Evolutionary conservation across 2,888 invertebrate genomes (phyloP).

Genomic region (Sceliomorpha sp.): DNA sequence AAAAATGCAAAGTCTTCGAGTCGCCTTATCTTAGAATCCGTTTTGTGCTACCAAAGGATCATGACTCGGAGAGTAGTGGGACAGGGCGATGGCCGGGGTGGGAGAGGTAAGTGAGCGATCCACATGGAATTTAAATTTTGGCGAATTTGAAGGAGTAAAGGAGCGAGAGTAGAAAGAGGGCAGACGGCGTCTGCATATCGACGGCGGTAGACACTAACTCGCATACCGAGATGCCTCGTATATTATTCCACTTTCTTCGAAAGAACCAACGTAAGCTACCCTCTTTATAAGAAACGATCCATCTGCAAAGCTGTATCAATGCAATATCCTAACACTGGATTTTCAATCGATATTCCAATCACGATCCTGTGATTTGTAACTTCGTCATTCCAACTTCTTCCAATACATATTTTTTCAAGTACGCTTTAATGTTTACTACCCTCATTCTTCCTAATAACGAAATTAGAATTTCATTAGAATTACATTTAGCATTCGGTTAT

Average conservation of each 20-base stretch:
- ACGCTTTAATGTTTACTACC: too few relatives aligned
- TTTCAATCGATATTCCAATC: constrained; percentile 44
- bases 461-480: too few relatives aligned
- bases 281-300: constrained; percentile 53
- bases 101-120: constrained; percentile 57
- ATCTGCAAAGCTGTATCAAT: constrained; percentile 52
- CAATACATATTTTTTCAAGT: too few relatives aligned
- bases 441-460: too few relatives aligned
- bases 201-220: constrained; percentile 64
- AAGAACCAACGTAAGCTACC: constrained; percentile 30
- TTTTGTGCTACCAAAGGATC: constrained; percentile 60
- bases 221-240: constrained; percentile 64
- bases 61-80: constrained; percentile 46
- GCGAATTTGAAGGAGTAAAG: constrained; percentile 59
- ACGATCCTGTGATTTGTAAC: constrained; percentile 27
- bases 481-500: too few relatives aligned
- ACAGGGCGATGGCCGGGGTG: constrained; percentile 59
- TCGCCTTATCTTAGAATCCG: constrained; percentile 60
- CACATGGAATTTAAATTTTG: constrained; percentile 70
- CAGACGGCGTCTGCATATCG: constrained; percentile 69
- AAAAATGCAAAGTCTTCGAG: constrained; percentile 53
- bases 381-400: too few relatives aligned
- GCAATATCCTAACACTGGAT: constrained; percentile 40
- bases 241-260: constrained; percentile 60
- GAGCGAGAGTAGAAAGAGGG: constrained; percentile 49